These are phyloP conservation scores for Lemur catta DNA, from an alignment of 2,797 vertebrate genomes.

Conservation along the genomic window DNA sequence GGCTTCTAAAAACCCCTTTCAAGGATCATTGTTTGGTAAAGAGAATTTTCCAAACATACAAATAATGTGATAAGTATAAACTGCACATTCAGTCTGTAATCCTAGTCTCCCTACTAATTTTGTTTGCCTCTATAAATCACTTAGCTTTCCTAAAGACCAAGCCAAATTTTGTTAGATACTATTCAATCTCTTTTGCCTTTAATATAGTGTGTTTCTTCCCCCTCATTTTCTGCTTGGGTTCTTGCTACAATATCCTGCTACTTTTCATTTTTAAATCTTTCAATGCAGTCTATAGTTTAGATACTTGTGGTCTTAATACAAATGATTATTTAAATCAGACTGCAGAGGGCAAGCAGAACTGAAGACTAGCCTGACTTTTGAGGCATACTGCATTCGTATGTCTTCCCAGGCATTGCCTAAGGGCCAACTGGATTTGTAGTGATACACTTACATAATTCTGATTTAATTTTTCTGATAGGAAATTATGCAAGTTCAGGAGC, in stretches of 20 bases:
- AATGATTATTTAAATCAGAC: neutral
- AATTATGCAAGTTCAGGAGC: slow-evolving; percentile 51
- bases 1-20: neutral
- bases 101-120: neutral
- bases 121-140: neutral
- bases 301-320: neutral
- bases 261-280: neutral
- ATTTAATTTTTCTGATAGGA: slow-evolving; percentile 57
- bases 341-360: neutral
- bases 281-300: rapidly evolving
- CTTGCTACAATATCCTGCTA: neutral
- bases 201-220: neutral
- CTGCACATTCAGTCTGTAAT: neutral
- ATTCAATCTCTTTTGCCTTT: neutral
- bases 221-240: neutral
- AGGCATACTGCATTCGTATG: neutral
- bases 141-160: neutral
- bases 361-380: neutral
- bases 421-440: neutral
- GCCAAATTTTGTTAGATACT: neutral
- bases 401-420: neutral
- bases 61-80: neutral
- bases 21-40: neutral
- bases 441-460: slow-evolving; percentile 20
- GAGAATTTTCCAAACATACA: neutral